Base-by-base conservation (phyloP, 1,140 invertebrate species). In the Drosophila lacteicornis region DNA sequence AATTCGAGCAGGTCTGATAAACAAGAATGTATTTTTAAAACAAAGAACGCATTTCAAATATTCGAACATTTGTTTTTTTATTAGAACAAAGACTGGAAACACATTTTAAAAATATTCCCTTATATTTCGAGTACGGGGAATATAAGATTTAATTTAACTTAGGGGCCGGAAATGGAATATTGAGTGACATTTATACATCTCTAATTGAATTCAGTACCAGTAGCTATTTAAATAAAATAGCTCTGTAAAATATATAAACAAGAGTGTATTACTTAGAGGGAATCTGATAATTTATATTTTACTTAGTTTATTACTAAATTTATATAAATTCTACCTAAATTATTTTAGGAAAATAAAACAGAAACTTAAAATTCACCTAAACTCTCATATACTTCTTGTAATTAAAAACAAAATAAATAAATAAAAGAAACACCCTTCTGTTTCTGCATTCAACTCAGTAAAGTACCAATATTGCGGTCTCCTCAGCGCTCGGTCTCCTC, bases 11-110 rank as follows among this genome's bases (percentile, higher is more conserved):
- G 13, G 4, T 2, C 4, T 55, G 19, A 15, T 55, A 55, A 55
- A 55, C 53, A 55, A 55, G 15, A 55, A 55, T 55, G 19, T 55
- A 55, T 55, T 55, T 55, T 55, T 55, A 22, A 55, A 55, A 55
- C 51, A 55, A 55, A 55, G 51, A 55, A 55, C 12, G 13, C 51
- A 15, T 55, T 15, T 8, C 51, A 55, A 38, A 55, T 55, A 55
- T 55, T 55, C 19, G 2, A 55, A 1, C 51, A 38, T 55, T 55
- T 22, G 27, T 15, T 55, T 38, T 55, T 55, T 38, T 55, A 55
- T 55, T 55, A 55, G 51, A 55, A 55, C 51, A 55, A 55, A 55
- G 51, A 22, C 51, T 55, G 51, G 33, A 55, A 53, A 55, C 7
- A 38, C 33, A 55, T 55, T 38, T 53, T 22, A 15, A 38, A 55